phyloP scores from a whole-genome alignment of 2,113 vertebrate species.

The Synodontis membranacea region DNA sequence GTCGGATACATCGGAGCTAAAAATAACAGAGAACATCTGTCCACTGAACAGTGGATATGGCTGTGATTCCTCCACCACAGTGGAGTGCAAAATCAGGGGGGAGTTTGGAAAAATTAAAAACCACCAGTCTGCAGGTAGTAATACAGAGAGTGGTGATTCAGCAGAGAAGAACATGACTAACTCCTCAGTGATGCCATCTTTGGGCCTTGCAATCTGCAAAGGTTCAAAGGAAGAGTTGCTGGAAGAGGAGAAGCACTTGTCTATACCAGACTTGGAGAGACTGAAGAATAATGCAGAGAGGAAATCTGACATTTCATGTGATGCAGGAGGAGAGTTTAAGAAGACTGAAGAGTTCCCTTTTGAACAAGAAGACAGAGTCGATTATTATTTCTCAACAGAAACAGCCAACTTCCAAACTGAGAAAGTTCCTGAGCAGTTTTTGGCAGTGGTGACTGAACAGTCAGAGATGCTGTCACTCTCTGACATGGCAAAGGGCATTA shows the following conservation, averaged over 20 bases:
- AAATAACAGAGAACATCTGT: background rate
- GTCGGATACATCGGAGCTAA: background rate
- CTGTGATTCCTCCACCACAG: background rate
- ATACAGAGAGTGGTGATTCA: background rate
- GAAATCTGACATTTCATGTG: constrained; percentile 1
- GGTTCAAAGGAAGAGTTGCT: background rate
- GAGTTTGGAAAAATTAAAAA: background rate
- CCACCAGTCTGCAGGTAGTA: background rate
- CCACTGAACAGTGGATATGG: background rate
- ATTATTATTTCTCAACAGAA: constrained; percentile 19
- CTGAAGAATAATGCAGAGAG: constrained; percentile 2
- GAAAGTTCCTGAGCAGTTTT: constrained; percentile 1
- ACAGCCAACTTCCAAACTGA: constrained; percentile 34
- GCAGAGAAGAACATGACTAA: background rate
- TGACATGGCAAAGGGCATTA: background rate
- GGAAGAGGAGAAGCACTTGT: constrained; percentile 4
- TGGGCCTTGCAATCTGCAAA: constrained; percentile 5
- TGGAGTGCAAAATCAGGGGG: background rate
- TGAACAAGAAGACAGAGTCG: background rate
- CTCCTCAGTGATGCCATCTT: background rate
- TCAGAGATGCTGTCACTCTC: constrained; percentile 4
- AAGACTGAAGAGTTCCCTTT: background rate
- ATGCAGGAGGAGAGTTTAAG: background rate
- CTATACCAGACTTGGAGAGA: constrained; percentile 23
- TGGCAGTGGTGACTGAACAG: constrained; percentile 4